Base-by-base conservation (phyloP, 1,140 invertebrate species). In the Meloidogyne chitwoodi region DNA sequence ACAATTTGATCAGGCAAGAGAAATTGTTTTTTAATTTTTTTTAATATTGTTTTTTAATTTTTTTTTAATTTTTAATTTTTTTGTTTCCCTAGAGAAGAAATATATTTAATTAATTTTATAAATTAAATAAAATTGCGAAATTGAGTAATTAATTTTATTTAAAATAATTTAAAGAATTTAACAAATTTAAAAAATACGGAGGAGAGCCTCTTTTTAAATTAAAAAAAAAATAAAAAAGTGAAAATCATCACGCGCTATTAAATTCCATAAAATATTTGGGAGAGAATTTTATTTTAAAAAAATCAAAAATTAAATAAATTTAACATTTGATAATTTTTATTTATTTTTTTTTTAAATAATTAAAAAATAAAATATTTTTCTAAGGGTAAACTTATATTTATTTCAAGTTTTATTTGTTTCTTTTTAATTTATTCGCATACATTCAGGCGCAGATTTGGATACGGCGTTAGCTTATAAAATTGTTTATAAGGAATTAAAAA, bases 1-100 rank as follows among this genome's bases (percentile, higher is more conserved):
- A 19, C 70, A 72, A 29, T n/a, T 72, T 6, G 70, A 72, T 63
- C 70, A 72, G 70, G 70, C 34, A 16, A 22, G 48, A 44, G 2
- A 44, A 44, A n/a, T 48, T 48, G 1, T 48, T 19, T n/a, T 48
- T n/a, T 12, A 0, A 3, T 2, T 41, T 1, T 3, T 41, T 41
- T 41, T 11, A 10, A 38, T 4, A 6, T 38, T 38, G 34, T 38
- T 1, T 38, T 38, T 38, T 11, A 8, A 0, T 38, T 0, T 38
- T 38, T 5, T 38, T 38, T 0, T 1, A 38, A 38, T 38, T 0
- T 38, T 11, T 0, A 4, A 1, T 2, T 41, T 41, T 41, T 41
- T 0, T 41, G 12, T 44, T 56, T 27, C 16, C 3, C n/a, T 31
- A 1, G 2, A 68, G 26, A 41, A 41, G 16, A 41, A 0, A 14